Evolutionary conservation across 2,797 vertebrate genomes (phyloP).

Genomic region (Thalassophryne amazonica): DNA sequence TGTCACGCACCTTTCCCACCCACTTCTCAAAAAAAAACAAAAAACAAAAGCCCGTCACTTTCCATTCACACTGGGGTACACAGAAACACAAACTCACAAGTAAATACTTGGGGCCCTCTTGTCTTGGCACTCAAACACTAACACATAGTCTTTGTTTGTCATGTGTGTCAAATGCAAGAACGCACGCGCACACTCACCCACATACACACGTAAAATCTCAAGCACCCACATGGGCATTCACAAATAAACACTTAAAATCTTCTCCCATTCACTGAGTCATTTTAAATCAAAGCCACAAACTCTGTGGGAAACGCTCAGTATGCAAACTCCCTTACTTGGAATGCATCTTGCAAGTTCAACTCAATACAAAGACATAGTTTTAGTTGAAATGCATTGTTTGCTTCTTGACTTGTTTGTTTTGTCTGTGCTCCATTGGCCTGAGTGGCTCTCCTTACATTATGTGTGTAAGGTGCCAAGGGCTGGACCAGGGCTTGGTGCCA

Average conservation of each 20-base stretch:
- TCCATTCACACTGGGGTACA: slow-evolving; percentile 33
- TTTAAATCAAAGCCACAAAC: slow-evolving; percentile 10
- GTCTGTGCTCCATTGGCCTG: background rate
- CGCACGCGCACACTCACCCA: slow-evolving; percentile 34
- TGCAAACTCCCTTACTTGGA: background rate
- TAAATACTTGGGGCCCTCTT: slow-evolving; percentile 31
- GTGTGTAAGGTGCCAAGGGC: slow-evolving; percentile 52
- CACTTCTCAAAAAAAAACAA: slow-evolving; percentile 51
- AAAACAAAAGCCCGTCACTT: slow-evolving; percentile 57
- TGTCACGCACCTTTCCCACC: slow-evolving; percentile 56
- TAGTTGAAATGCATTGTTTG: background rate
- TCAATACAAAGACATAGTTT: background rate
- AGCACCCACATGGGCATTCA: slow-evolving; percentile 21
- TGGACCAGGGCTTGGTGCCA: slow-evolving; percentile 76
- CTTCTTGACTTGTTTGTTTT: background rate
- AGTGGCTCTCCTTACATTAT: background rate
- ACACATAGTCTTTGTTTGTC: slow-evolving; percentile 47
- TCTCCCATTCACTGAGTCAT: slow-evolving; percentile 27
- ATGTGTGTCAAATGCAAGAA: slow-evolving; percentile 3
- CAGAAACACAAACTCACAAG: slow-evolving; percentile 4
- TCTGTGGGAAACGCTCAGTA: slow-evolving; percentile 1
- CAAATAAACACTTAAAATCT: slow-evolving; percentile 56
- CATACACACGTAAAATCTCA: slow-evolving; percentile 15
- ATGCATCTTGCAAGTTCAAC: slow-evolving; percentile 4
- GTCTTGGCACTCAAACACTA: slow-evolving; percentile 43